Evolutionary conservation across 2,113 vertebrate species (phyloP), one percentile per base, ranked within the genome.

Genomic region (Tricholaema leucomelas): DNA sequence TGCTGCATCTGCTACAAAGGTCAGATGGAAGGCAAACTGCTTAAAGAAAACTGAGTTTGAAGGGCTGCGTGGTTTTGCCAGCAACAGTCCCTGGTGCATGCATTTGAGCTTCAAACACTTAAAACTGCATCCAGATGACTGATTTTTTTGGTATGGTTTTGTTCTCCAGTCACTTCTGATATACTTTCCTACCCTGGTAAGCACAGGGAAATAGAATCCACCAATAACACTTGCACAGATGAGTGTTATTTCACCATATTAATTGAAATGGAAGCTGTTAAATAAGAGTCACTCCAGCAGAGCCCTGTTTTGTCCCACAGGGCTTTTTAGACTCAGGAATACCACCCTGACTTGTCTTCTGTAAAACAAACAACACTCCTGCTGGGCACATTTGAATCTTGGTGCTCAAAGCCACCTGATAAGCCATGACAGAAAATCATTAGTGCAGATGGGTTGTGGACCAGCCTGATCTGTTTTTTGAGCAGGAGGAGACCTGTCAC

Each of bases 61-160:
- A 83, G 33, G 42, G 28, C 67, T 76, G 7, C 9, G 21, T 69
- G 48, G 5, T 84, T 93, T 70, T 80, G 55, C 87, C 61, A 80
- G 58, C n/a, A 86, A 31, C 27, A 61, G 33, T 78, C 81, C 71
- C 78, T 33, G 5, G 50, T 42, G 44, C 36, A 18, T 87, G 63
- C 75, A 84, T 50, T 8, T 94, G 65, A 87, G 78, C 85, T 91
- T 93, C 80, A 81, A 40, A 63, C 24, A 48, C 4, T 91, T 55
- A 87, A 50, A 50, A 61, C 84, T 56, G 18, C 35, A 63, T 78
- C 65, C 86, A 94, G 60, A 70, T 77, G 75, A 77, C 36, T 10
- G 46, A 91, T 70, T 85, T 77, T 70, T 82, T 77, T 63, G 36
- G 44, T 31, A 52, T 24, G 24, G 31, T 73, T 96, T 87, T 93